Percentiles rank a stretch among this genome's conserved stretches.
phyloP scores from a whole-genome alignment of 30 jellyfish, hydroid and myxozoan species.

The Aurelia sp. region DNA sequence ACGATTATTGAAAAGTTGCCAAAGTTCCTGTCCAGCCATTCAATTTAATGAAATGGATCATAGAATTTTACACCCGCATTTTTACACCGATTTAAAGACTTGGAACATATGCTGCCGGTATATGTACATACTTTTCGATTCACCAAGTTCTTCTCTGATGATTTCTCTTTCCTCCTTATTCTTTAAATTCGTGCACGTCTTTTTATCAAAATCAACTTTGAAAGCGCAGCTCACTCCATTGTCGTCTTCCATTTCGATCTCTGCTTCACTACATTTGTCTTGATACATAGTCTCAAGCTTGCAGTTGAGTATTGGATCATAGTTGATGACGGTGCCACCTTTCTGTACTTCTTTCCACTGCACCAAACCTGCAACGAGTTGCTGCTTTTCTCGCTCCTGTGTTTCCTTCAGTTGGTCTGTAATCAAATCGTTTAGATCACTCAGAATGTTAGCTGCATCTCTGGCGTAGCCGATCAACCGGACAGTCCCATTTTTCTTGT shows the following conservation, averaged over 20 bases:
- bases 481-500: slow-evolving; percentile 15
- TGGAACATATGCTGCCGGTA: too few relatives aligned
- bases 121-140: too few relatives aligned
- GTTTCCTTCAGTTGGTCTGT: background rate
- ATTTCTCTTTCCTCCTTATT: slow-evolving; percentile 1
- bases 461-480: slow-evolving; percentile 13
- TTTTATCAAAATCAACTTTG: background rate
- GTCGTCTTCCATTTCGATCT: slow-evolving; percentile 13
- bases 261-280: background rate
- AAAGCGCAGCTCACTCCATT: background rate
- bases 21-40: too few relatives aligned
- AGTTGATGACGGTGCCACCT: background rate
- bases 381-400: slow-evolving; percentile 12
- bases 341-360: slow-evolving; percentile 43
- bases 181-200: background rate
- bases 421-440: background rate
- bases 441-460: slow-evolving; percentile 1
- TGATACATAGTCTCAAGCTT: slow-evolving; percentile 4
- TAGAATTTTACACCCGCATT: too few relatives aligned
- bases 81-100: too few relatives aligned
- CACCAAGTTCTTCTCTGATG: slow-evolving; percentile 30
- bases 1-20: too few relatives aligned
- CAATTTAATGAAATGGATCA: too few relatives aligned
- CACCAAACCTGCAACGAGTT: slow-evolving; percentile 15
- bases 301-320: slow-evolving; percentile 28